A percentile compares a stretch with the other conserved stretches of the same genome.
These are phyloP conservation scores for Loripinus fragilis DNA, from an alignment of 2,888 invertebrate genomes.

Conservation along the genomic window DNA sequence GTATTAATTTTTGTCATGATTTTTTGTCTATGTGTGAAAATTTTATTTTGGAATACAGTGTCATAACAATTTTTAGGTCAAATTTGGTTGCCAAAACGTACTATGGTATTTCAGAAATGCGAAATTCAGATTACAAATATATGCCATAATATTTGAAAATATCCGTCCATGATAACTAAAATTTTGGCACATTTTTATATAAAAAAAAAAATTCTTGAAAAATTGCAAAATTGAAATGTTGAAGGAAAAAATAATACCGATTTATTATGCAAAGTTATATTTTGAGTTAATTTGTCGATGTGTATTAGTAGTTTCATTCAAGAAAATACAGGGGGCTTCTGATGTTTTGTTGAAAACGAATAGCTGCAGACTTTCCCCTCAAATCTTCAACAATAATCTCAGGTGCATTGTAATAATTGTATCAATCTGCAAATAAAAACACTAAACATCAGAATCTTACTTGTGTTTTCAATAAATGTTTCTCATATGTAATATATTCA, in stretches of 20 bases:
- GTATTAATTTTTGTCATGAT: not conserved
- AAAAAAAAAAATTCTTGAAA: not conserved
- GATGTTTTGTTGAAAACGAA: no score
- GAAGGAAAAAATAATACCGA: not conserved
- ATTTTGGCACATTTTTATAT: not conserved
- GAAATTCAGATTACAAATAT: not conserved
- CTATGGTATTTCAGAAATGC: not conserved
- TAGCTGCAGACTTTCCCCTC: no score
- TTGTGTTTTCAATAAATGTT: not conserved
- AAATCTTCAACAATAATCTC: no score
- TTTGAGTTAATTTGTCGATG: no score
- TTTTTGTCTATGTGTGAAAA: not conserved
- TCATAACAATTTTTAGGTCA: no score
- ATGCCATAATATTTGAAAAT: not conserved
- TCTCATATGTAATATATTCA: conserved; percentile 5
- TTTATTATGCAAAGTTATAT: not conserved
- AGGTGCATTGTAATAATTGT: no score
- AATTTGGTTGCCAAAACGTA: no score
- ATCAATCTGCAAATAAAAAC: no score
- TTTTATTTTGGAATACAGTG: not conserved
- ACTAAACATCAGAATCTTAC: no score
- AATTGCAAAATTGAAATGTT: not conserved
- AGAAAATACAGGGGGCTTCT: not conserved
- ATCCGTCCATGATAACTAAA: not conserved
- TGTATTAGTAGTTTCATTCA: not conserved